Conservation (phyloP, 2,113 vertebrate species). For the Pipra filicauda region DNA sequence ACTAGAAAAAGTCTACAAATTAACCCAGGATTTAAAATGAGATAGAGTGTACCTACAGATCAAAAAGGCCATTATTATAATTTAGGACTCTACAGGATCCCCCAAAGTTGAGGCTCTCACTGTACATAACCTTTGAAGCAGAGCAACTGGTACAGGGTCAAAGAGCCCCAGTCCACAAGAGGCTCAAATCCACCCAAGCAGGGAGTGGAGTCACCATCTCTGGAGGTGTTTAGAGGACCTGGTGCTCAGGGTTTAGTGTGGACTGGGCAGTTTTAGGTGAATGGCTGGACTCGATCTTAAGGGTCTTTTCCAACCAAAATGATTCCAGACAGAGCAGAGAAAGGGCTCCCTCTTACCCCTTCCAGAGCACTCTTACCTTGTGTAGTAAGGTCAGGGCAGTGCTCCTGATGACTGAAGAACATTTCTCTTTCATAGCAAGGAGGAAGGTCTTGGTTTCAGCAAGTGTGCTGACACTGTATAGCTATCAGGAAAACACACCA, state of each 20-base stretch:
- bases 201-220: neutral
- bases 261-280: neutral
- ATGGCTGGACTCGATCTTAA: neutral
- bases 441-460: slow-evolving; percentile 74
- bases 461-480: slow-evolving; percentile 68
- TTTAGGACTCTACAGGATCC: neutral
- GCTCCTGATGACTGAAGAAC: slow-evolving; percentile 62
- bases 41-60: neutral
- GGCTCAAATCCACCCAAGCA: neutral
- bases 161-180: neutral
- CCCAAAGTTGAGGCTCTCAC: neutral
- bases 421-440: slow-evolving; percentile 73
- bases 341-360: neutral
- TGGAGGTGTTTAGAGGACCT: no score
- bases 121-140: neutral
- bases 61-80: neutral
- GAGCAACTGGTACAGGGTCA: neutral
- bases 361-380: slow-evolving; percentile 78
- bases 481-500: slow-evolving; percentile 53
- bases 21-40: neutral
- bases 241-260: neutral
- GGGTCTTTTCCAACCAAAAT: neutral
- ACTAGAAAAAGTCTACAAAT: neutral
- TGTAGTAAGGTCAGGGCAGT: slow-evolving; percentile 82
- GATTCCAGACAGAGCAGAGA: neutral